Conservation (phyloP, 35 echinoderm and acorn worm genomes). For the Apostichopus japonicus region DNA sequence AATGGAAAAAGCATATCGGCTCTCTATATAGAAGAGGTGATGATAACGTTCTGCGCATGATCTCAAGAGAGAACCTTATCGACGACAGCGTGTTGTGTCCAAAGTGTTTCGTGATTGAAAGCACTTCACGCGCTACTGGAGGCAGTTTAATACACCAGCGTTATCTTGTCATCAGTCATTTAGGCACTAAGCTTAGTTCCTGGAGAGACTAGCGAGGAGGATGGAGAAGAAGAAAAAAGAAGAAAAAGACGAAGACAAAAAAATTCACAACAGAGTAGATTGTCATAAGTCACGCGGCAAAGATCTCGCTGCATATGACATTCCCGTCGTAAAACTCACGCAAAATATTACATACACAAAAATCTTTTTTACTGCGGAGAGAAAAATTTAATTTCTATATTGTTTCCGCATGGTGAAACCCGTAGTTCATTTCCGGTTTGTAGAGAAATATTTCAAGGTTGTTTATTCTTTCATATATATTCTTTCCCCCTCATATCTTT, state of each 20-base stretch:
- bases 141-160: constrained; percentile 5
- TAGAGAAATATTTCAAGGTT: neutral
- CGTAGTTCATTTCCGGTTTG: constrained; percentile 44
- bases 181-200: constrained; percentile 22
- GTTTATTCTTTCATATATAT: too few species aligned
- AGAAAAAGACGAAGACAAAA: neutral
- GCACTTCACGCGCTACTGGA: constrained; percentile 40
- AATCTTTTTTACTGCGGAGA: neutral
- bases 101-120: constrained; percentile 7
- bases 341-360: neutral
- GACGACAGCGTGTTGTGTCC: constrained; percentile 32
- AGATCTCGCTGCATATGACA: too few species aligned
- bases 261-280: neutral
- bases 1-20: constrained; percentile 4
- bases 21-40: neutral
- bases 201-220: neutral
- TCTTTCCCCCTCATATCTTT: too few species aligned
- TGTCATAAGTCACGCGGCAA: neutral
- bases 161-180: constrained; percentile 35
- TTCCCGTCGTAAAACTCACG: neutral
- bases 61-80: neutral
- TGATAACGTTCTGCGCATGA: neutral
- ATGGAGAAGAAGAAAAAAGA: neutral
- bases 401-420: constrained; percentile 19
- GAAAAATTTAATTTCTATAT: constrained; percentile 51